Conservation (phyloP, 2,888 invertebrate species). For the Cephalotes varians region DNA sequence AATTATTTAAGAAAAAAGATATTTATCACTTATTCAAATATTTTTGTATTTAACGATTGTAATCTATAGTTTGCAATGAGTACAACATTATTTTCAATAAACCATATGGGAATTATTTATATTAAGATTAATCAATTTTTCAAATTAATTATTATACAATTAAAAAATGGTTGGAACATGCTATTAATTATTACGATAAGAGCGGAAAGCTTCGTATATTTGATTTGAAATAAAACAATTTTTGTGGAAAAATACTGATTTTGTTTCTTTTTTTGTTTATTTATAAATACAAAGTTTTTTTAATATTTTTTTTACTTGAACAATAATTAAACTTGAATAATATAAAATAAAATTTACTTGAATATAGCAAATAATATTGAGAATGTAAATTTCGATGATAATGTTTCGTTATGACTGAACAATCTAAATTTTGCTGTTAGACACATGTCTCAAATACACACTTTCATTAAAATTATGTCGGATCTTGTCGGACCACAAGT, state of each 20-base stretch:
- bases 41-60: conserved; percentile 72
- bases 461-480: not conserved
- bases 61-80: not conserved
- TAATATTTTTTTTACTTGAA: too few relatives aligned
- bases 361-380: not conserved
- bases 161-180: not conserved
- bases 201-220: not conserved
- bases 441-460: not conserved
- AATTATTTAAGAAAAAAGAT: conserved; percentile 75
- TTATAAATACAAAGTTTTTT: not conserved
- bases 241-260: not conserved
- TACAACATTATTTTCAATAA: not conserved
- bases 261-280: not conserved
- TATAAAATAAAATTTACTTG: not conserved
- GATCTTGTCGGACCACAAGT: not conserved
- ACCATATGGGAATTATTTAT: not conserved
- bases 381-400: not conserved
- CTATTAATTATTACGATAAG: not conserved
- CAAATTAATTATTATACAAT: not conserved
- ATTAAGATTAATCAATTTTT: conserved; percentile 1
- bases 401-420: not conserved
- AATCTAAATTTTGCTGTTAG: not conserved
- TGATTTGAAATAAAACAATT: not conserved
- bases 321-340: too few relatives aligned
- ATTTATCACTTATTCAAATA: conserved; percentile 72